Base-by-base conservation (phyloP, 2,797 vertebrate species). In the Percopsis omiscomaycus region DNA sequence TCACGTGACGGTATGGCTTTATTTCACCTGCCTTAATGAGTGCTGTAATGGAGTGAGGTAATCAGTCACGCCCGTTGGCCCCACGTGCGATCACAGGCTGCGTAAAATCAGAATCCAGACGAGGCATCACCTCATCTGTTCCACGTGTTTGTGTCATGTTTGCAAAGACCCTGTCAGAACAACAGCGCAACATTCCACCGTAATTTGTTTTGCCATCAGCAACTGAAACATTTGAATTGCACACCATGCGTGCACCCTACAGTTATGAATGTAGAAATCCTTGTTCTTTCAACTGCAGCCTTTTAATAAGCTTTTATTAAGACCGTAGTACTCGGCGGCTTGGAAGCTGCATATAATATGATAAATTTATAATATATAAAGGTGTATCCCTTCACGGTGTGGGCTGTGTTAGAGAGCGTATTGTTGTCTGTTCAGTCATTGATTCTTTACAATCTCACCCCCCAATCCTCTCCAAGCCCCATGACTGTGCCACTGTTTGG, bases 41-140 rank as follows among this genome's bases (percentile, higher is more conserved):
- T 64, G 62, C 64, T 79, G 46, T 69, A 79, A 83, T 80, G 81
- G 70, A 80, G 65, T 71, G 81, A 84, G 75, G 73, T 79, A 75
- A 86, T 92, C 86, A 75, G 82, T 86, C 86, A 77, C 53, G 79
- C 74, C 64, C 70, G 82, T 88, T 87, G 82, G 77, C 61, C 68
- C 70, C 62, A 80, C 68, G 66, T 86, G 83, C 78, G 80, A 85
- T 83, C 76, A 80, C 77, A 63, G 61, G 75, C 79, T 81, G 79
- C 30, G 56, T 84, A 79, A 78, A 86, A 86, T 85, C 74, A 12
- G 66, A 75, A 81, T 88, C 89, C 82, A 71, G 72, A 85, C 66
- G 62, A 74, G 49, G 60, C 68, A 69, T 75, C 60, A 61, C 73
- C 55, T 82, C 68, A 84, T 88, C 75, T 64, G 77, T 86, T 81